phyloP scores from a whole-genome alignment of 2,113 vertebrate species.

The Tragelaphus imberbis region DNA sequence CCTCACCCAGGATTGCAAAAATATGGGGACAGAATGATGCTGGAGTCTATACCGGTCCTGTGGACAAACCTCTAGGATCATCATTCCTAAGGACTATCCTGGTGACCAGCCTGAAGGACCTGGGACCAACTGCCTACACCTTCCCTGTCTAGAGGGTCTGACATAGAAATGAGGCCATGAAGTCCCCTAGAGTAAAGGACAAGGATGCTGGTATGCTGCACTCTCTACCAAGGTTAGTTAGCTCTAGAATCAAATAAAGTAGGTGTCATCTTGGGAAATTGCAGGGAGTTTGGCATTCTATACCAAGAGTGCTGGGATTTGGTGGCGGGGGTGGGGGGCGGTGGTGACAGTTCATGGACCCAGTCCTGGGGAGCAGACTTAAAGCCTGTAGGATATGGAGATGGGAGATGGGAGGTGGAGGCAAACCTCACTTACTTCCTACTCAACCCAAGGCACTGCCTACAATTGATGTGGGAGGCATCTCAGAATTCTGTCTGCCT shows the following conservation, averaged over 20 bases:
- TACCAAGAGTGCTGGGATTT: not conserved
- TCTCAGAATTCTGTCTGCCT: not conserved
- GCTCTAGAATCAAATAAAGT: not conserved
- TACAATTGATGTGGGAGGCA: not conserved
- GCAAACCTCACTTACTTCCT: not conserved
- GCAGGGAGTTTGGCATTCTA: not conserved
- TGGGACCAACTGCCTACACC: not conserved
- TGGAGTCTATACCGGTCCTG: not conserved
- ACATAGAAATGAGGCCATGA: not conserved
- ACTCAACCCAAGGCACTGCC: not conserved
- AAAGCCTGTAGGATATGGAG: not conserved
- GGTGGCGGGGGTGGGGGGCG: not conserved
- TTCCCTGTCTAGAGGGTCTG: not conserved
- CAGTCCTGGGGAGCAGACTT: not conserved
- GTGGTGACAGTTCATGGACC: not conserved
- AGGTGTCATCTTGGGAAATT: not conserved
- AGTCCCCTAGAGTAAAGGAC: not conserved
- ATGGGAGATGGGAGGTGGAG: not conserved
- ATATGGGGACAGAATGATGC: not conserved
- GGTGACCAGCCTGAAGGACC: not conserved
- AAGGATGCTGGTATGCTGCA: not conserved
- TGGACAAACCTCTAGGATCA: not conserved
- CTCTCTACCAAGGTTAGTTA: not conserved
- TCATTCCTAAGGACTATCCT: not conserved
- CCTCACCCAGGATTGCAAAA: not conserved